Percentiles rank a stretch among this genome's conserved stretches.
Conservation (phyloP, 2,888 invertebrate species). For the Synergus japonicus region DNA sequence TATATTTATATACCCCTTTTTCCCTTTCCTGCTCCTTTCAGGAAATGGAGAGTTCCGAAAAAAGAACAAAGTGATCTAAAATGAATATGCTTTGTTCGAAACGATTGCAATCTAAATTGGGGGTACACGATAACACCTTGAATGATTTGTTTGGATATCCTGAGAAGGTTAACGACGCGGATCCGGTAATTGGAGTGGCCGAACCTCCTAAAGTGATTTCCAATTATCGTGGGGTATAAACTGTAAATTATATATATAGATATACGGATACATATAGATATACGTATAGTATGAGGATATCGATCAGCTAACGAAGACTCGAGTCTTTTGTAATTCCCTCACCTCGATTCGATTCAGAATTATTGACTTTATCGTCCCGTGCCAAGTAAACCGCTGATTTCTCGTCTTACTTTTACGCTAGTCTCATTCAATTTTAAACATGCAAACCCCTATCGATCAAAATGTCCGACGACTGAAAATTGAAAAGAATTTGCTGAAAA, state of each 20-base stretch:
- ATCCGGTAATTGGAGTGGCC: neutral
- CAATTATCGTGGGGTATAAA: neutral
- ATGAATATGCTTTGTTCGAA: too few relatives aligned
- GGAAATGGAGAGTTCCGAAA: too few relatives aligned
- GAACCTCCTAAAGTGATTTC: neutral
- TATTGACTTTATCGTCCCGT: neutral
- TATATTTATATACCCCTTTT: too few relatives aligned
- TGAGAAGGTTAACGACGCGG: neutral
- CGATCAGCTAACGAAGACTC: neutral
- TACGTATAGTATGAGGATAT: neutral
- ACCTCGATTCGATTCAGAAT: neutral
- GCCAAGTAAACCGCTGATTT: neutral
- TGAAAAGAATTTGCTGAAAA: neutral
- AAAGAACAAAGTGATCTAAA: too few relatives aligned
- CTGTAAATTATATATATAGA: neutral
- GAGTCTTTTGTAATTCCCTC: conserved; percentile 1
- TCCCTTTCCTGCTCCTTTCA: too few relatives aligned
- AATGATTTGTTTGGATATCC: neutral
- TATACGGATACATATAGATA: too few relatives aligned
- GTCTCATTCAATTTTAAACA: neutral
- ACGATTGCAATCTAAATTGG: too few relatives aligned
- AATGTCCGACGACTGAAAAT: neutral
- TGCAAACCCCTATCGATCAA: neutral
- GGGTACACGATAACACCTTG: too few relatives aligned
- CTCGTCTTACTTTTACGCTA: neutral